phyloP scores from a whole-genome alignment of 2,797 vertebrate genomes.

The Scomberomorus guttatus region DNA sequence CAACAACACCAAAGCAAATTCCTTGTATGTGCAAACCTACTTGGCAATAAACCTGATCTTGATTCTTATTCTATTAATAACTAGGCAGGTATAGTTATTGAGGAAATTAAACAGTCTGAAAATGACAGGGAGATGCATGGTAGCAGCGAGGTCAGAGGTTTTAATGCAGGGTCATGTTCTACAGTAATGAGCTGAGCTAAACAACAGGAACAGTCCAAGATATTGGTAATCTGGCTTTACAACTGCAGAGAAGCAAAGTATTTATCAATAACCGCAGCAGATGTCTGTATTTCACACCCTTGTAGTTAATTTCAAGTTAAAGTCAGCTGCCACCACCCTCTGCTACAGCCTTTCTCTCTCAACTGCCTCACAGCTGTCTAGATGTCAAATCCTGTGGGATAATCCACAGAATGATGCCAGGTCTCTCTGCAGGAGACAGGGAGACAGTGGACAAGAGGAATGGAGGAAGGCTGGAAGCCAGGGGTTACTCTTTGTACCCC shows the following conservation, averaged over 20 bases:
- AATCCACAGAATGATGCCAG: conserved; percentile 56
- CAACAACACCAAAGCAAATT: too few species aligned
- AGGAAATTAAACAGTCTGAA: conserved; percentile 1
- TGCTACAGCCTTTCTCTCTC: not conserved
- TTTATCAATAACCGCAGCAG: conserved; percentile 14
- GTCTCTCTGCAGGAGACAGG: conserved; percentile 32
- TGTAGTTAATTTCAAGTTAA: conserved; percentile 48
- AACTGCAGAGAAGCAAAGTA: conserved; percentile 6
- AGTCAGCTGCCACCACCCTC: conserved; percentile 21
- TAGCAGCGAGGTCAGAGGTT: conserved; percentile 32
- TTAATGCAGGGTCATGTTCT: conserved; percentile 32
- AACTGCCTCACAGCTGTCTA: conserved; percentile 48
- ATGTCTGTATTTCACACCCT: conserved; percentile 34
- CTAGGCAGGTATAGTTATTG: conserved; percentile 1
- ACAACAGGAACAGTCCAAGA: conserved; percentile 1
- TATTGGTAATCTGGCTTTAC: conserved; percentile 33
- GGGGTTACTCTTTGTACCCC: conserved; percentile 36
- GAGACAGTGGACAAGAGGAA: conserved; percentile 31
- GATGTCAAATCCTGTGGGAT: conserved; percentile 65
- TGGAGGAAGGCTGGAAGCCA: conserved; percentile 29
- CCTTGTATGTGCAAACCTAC: too few species aligned
- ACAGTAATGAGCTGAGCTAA: conserved; percentile 33
- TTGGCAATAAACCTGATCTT: too few species aligned
- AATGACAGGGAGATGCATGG: conserved; percentile 1
- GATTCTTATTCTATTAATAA: conserved; percentile 13